phyloP scores from a whole-genome alignment of 2,888 invertebrate species.

The Ptychoptera contaminata region DNA sequence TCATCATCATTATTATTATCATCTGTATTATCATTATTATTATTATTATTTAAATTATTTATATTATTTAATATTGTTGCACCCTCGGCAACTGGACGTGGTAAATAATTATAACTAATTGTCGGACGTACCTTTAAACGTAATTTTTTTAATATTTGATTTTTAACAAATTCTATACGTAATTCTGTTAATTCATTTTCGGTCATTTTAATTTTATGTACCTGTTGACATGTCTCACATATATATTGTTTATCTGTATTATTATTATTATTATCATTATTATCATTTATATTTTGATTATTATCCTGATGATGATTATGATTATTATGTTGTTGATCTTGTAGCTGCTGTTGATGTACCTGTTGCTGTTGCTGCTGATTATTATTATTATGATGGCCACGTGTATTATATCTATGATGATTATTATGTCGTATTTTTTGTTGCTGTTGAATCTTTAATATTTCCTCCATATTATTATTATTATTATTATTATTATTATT shows the following conservation, averaged over 20 bases:
- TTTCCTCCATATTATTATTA: no score
- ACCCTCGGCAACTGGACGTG: conserved; percentile 60
- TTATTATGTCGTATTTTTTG: no score
- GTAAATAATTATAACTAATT: conserved; percentile 41
- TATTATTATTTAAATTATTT: no score
- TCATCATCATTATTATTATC: conserved; percentile 34
- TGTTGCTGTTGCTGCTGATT: no score
- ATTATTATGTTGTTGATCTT: no score
- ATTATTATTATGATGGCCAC: no score
- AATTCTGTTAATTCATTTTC: conserved; percentile 49
- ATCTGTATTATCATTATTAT: neutral
- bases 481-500: no score
- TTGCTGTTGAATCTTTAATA: no score
- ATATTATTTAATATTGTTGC: conserved; percentile 42
- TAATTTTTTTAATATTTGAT: conserved; percentile 68
- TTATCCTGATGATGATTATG: neutral
- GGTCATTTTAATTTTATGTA: conserved; percentile 19
- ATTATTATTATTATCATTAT: neutral
- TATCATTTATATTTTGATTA: neutral
- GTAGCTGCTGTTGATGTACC: no score
- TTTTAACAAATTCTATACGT: conserved; percentile 66
- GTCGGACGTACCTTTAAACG: conserved; percentile 56
- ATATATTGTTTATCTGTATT: neutral
- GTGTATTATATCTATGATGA: no score
- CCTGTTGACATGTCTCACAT: conserved; percentile 9